Evolutionary conservation across 2,113 vertebrate genomes (phyloP).

Genomic region (Nyctibius bracteatus): DNA sequence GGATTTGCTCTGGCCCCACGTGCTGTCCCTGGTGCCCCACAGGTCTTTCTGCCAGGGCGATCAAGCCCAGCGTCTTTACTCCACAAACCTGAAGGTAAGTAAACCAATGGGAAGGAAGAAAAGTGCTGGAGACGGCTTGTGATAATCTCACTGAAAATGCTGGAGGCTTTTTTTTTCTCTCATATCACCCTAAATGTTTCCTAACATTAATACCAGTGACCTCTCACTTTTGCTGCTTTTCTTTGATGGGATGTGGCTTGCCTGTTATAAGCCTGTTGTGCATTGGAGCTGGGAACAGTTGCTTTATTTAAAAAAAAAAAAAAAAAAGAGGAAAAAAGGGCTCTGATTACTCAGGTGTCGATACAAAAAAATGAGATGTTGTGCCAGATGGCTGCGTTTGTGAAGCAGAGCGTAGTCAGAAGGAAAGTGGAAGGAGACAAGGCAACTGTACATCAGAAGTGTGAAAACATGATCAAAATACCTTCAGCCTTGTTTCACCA

Average conservation of each 20-base stretch:
- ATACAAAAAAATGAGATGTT: neutral
- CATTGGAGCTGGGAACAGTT: neutral
- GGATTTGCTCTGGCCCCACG: fast-evolving
- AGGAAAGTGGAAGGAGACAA: slow-evolving; percentile 26
- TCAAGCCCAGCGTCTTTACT: neutral
- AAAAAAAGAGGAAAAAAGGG: neutral
- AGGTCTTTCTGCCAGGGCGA: neutral
- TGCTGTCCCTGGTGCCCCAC: neutral
- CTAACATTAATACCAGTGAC: neutral
- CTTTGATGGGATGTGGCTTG: neutral
- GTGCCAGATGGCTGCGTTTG: slow-evolving; percentile 29
- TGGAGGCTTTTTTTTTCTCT: neutral
- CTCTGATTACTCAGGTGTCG: slow-evolving; percentile 31
- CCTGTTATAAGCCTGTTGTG: neutral
- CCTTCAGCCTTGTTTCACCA: slow-evolving; percentile 49
- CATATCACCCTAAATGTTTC: neutral
- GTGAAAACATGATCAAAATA: slow-evolving; percentile 51
- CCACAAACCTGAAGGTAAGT: neutral
- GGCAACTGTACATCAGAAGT: slow-evolving; percentile 36
- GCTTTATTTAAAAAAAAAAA: neutral
- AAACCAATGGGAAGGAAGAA: neutral
- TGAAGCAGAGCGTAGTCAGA: slow-evolving; percentile 15
- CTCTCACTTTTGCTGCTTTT: neutral
- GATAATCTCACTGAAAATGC: neutral
- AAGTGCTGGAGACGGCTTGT: neutral